phyloP scores from a whole-genome alignment of 2,797 vertebrate genomes.

The Pachyuromys duprasi region DNA sequence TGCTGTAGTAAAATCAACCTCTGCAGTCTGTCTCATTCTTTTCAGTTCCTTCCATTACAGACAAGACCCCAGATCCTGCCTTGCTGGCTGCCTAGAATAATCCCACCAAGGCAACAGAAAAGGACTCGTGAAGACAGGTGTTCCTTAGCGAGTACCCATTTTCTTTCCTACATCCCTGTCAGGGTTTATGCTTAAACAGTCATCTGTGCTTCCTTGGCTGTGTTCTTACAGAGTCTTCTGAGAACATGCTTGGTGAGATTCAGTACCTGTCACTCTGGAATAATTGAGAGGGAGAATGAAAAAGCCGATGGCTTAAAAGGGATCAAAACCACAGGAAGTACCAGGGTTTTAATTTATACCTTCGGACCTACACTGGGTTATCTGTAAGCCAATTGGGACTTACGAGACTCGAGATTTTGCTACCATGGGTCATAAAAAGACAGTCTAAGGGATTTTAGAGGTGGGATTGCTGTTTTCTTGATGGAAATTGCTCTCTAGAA shows the following conservation, averaged over 20 bases:
- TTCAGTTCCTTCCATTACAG: background rate
- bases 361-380: background rate
- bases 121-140: background rate
- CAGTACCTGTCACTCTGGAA: constrained; percentile 13
- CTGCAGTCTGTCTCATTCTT: too few species aligned
- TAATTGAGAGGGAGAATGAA: background rate
- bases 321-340: background rate
- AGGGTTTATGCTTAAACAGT: background rate
- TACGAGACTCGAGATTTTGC: background rate
- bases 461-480: background rate
- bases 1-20: background rate
- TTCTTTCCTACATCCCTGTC: background rate
- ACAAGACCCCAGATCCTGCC: background rate
- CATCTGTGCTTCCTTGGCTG: background rate
- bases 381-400: background rate
- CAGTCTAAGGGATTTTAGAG: background rate
- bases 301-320: background rate
- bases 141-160: background rate
- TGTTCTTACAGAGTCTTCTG: background rate
- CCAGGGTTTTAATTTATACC: background rate
- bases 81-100: background rate
- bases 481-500: constrained; percentile 3
- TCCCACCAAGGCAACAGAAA: background rate
- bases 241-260: background rate
- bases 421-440: background rate